Evolutionary conservation across 2,113 vertebrate genomes (phyloP).

Genomic region (Butorides virescens): DNA sequence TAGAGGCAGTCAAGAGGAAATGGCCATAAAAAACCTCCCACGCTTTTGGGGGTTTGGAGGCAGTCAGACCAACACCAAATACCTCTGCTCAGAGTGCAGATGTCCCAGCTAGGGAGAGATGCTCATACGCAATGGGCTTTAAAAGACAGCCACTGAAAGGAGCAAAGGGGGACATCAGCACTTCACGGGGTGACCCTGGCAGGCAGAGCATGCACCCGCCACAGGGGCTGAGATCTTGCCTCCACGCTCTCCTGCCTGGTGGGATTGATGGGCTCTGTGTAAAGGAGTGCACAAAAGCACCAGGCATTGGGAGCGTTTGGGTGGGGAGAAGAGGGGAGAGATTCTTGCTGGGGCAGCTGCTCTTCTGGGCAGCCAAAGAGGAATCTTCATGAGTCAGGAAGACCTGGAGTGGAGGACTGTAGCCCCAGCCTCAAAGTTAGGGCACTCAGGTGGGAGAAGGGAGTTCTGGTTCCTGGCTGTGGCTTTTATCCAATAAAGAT

Average conservation of each 20-base stretch:
- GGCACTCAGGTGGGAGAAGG: neutral
- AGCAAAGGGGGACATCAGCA: fast-evolving
- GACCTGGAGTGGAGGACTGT: neutral
- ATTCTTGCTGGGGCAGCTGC: fast-evolving
- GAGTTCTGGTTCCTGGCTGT: neutral
- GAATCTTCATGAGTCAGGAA: neutral
- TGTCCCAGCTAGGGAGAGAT: neutral
- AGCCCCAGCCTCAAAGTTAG: neutral
- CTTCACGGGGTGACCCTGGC: neutral
- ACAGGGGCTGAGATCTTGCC: neutral
- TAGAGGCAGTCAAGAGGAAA: neutral
- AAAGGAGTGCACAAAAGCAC: neutral
- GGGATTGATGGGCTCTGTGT: neutral
- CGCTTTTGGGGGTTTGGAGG: fast-evolving
- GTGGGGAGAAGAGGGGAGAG: fast-evolving
- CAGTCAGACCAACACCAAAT: neutral
- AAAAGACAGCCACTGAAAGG: neutral
- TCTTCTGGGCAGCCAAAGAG: neutral
- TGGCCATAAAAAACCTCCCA: fast-evolving
- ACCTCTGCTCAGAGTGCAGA: neutral
- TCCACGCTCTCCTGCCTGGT: neutral
- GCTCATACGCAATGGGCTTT: fast-evolving
- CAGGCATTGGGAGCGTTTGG: fast-evolving
- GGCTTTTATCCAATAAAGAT: neutral
- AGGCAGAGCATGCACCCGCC: neutral